phyloP scores from a whole-genome alignment of 2,113 vertebrate genomes.

The Pterocles gutturalis region DNA sequence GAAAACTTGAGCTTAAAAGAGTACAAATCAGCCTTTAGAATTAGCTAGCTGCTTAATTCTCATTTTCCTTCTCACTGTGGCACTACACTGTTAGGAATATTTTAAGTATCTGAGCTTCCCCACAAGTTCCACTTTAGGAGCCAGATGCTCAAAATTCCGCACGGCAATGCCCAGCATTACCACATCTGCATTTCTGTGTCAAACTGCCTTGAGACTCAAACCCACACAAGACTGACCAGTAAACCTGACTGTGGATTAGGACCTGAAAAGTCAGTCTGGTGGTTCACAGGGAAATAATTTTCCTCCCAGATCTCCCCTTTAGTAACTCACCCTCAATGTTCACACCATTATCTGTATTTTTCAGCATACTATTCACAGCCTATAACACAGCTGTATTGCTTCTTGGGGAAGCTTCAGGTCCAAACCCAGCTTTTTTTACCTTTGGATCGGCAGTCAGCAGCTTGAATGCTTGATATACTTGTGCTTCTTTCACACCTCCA shows the following conservation, averaged over 20 bases:
- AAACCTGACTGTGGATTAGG: not conserved
- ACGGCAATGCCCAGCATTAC: not conserved
- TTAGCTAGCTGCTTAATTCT: not conserved
- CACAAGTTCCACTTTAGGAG: not conserved
- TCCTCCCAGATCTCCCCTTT: not conserved
- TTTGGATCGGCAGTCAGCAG: constrained; percentile 94
- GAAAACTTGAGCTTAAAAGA: not conserved
- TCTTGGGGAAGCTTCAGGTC: not conserved
- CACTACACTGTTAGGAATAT: not conserved
- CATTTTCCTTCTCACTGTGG: not conserved
- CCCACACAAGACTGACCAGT: not conserved
- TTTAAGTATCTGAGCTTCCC: not conserved
- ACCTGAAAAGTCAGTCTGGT: not conserved
- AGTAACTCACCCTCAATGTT: not conserved
- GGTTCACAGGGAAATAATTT: not conserved
- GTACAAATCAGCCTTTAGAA: not conserved
- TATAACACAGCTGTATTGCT: not conserved
- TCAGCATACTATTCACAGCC: not conserved
- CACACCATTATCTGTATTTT: not conserved
- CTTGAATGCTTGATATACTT: constrained; percentile 97
- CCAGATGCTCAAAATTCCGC: not conserved
- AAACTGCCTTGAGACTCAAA: not conserved
- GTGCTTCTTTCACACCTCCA: constrained; percentile 95
- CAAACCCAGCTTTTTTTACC: constrained; percentile 77
- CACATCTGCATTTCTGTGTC: not conserved